phyloP scores from a whole-genome alignment of 1,140 invertebrate genomes.

The Holcopasites calliopsidis region DNA sequence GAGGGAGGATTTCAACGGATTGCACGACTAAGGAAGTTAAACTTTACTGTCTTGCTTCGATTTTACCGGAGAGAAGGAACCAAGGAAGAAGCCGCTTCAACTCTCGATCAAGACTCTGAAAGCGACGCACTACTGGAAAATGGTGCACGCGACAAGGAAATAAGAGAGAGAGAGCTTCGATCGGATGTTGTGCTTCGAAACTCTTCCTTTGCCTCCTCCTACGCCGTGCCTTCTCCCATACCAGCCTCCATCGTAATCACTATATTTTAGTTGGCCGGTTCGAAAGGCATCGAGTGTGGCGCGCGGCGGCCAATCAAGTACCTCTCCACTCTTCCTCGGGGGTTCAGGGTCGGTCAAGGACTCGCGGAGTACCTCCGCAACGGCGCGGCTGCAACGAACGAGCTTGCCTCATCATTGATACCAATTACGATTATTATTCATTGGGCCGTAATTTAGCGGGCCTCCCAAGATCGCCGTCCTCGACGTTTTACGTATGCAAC shows the following conservation, averaged over 20 bases:
- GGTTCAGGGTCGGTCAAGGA: slow-evolving; percentile 77
- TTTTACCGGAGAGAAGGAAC: no score
- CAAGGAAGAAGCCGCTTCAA: no score
- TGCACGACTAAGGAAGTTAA: no score
- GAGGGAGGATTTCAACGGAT: no score
- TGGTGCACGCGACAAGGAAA: no score
- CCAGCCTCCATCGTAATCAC: slow-evolving; percentile 64
- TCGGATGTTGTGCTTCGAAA: slow-evolving; percentile 12
- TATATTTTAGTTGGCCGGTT: slow-evolving; percentile 70
- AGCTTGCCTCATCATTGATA: slow-evolving; percentile 51
- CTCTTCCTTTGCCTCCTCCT: slow-evolving; percentile 49
- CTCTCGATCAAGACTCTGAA: no score
- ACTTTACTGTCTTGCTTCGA: no score
- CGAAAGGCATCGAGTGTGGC: slow-evolving; percentile 67
- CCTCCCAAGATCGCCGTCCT: slow-evolving; percentile 43
- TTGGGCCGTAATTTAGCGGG: slow-evolving; percentile 64
- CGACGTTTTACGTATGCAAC: no score
- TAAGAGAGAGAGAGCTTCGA: slow-evolving; percentile 16
- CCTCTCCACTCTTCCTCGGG: slow-evolving; percentile 59
- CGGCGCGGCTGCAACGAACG: neutral
- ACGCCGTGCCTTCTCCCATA: slow-evolving; percentile 45
- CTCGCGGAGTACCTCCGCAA: slow-evolving; percentile 58
- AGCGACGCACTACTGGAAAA: no score
- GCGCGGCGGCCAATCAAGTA: slow-evolving; percentile 65
- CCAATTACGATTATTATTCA: slow-evolving; percentile 69